A percentile compares a stretch with the other conserved stretches of the same genome.
Evolutionary conservation across 2,888 invertebrate species (phyloP).

Genomic region (Eledona agricola): DNA sequence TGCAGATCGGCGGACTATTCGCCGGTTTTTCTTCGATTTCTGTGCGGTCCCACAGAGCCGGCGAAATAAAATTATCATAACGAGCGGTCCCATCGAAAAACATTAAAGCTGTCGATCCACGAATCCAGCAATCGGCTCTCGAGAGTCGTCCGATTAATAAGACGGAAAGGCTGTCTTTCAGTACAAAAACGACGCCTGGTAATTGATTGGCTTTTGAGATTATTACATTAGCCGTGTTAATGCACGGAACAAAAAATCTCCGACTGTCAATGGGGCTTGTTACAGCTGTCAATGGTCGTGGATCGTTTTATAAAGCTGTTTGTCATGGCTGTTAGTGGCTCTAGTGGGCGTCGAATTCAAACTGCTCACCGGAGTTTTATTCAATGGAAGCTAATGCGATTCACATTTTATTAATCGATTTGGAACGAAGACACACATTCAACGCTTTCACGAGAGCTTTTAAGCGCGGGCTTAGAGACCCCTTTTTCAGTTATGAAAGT

Average conservation of each 20-base stretch:
- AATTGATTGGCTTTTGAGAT: constrained; percentile 33
- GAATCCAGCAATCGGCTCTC: too few relatives aligned
- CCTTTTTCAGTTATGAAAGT: too few relatives aligned
- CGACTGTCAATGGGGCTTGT: constrained; percentile 48
- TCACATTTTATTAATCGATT: constrained; percentile 33
- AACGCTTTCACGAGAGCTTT: constrained; percentile 15
- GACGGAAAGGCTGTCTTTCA: too few relatives aligned
- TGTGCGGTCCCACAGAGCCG: neutral
- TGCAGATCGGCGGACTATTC: constrained; percentile 9
- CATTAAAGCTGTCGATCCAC: too few relatives aligned
- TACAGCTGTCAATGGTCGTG: constrained; percentile 48
- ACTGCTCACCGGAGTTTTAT: constrained; percentile 23
- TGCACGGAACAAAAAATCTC: constrained; percentile 31
- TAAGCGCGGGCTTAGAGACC: constrained; percentile 9
- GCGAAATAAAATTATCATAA: too few relatives aligned
- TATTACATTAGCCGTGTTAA: constrained; percentile 40
- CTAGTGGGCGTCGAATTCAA: constrained; percentile 42
- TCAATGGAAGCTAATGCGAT: constrained; percentile 35
- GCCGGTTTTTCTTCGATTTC: neutral
- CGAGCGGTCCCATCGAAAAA: too few relatives aligned
- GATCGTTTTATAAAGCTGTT: constrained; percentile 48
- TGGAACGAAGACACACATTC: constrained; percentile 11
- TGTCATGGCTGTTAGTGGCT: constrained; percentile 46
- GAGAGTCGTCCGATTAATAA: neutral
- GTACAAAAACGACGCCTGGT: constrained; percentile 4